A percentile compares a stretch with the other conserved stretches of the same genome.
These are phyloP conservation scores for Andrena dorsata DNA, from an alignment of 2,888 invertebrate species.

Conservation along the genomic window DNA sequence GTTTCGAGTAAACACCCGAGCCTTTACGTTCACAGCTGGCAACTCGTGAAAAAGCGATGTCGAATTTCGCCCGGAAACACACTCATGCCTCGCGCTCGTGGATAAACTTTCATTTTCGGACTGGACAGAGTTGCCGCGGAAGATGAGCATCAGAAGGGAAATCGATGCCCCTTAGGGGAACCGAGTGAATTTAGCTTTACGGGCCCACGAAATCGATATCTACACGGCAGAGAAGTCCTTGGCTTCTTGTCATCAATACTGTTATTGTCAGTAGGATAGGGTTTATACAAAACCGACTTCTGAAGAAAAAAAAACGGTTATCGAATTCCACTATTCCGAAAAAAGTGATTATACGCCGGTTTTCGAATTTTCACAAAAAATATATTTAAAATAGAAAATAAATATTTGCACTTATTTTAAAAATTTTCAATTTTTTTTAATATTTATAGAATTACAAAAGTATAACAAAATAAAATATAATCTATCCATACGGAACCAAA, in stretches of 20 bases:
- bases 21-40: neutral
- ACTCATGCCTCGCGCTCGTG: neutral
- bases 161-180: slow-evolving; percentile 8
- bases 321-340: too few relatives aligned
- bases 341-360: too few relatives aligned
- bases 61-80: neutral
- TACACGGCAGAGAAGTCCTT: neutral
- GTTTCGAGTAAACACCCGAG: slow-evolving; percentile 23
- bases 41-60: neutral
- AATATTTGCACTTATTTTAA: too few relatives aligned
- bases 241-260: slow-evolving; percentile 30
- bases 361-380: too few relatives aligned
- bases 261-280: slow-evolving; percentile 14
- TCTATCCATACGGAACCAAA: too few relatives aligned
- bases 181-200: slow-evolving; percentile 14
- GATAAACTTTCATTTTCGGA: slow-evolving; percentile 11
- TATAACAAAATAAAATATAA: too few relatives aligned
- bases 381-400: too few relatives aligned
- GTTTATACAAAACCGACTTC: too few relatives aligned
- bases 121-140: neutral
- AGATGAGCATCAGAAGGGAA: neutral
- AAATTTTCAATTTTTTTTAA: too few relatives aligned
- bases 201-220: slow-evolving; percentile 20
- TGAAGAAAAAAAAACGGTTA: too few relatives aligned
- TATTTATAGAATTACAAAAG: too few relatives aligned